Percentiles rank a stretch among this genome's conserved stretches.
These are phyloP conservation scores for Dipodomys stephensi DNA, from an alignment of 2,113 vertebrate genomes.

Conservation along the genomic window DNA sequence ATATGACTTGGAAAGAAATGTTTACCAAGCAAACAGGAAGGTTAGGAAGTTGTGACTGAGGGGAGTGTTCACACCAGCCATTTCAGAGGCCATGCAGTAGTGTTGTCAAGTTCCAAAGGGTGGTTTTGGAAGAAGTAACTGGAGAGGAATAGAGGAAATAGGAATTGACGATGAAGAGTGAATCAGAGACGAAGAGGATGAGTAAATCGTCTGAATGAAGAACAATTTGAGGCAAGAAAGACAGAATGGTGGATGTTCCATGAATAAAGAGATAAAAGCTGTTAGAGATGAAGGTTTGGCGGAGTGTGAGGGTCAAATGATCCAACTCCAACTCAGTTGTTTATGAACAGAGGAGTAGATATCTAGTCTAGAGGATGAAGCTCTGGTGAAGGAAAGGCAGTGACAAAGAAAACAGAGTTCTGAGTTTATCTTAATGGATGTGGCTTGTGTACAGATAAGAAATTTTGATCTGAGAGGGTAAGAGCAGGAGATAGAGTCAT, in stretches of 20 bases:
- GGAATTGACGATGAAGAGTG: neutral
- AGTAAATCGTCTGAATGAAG: neutral
- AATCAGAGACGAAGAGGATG: neutral
- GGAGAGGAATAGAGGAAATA: neutral
- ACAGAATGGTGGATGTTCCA: neutral
- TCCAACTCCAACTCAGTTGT: neutral
- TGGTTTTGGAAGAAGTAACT: constrained; percentile 1
- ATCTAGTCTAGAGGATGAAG: neutral
- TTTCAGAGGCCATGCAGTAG: constrained; percentile 18
- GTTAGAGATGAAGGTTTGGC: neutral
- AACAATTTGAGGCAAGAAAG: neutral
- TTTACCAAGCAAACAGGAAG: constrained; percentile 5
- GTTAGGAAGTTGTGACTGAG: neutral
- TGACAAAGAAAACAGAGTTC: neutral
- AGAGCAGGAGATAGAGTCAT: neutral
- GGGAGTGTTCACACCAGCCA: neutral
- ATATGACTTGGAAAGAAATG: neutral
- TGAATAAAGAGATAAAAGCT: neutral
- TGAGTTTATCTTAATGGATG: neutral
- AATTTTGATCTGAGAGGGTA: neutral
- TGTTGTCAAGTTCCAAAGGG: constrained; percentile 37
- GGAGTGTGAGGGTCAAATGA: neutral
- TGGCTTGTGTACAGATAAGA: too few species aligned
- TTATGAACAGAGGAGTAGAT: neutral
- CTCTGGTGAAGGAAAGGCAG: neutral